These are phyloP conservation scores for Choloepus hoffmanni DNA, from an alignment of 2,113 vertebrate species.

Conservation along the genomic window DNA sequence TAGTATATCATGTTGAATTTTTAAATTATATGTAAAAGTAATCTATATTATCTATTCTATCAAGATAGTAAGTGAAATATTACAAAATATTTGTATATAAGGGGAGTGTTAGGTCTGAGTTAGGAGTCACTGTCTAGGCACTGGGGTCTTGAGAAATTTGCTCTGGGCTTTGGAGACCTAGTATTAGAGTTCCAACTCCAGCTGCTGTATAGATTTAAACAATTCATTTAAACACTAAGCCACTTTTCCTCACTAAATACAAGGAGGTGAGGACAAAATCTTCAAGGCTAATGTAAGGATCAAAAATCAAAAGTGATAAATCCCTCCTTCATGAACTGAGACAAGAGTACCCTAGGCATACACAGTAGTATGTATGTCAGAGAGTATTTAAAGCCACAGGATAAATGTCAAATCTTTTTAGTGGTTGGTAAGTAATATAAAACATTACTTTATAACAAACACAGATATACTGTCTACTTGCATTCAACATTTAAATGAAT, in stretches of 20 bases:
- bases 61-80: not conserved
- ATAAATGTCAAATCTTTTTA: not conserved
- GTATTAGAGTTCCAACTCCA: not conserved
- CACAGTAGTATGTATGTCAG: not conserved
- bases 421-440: not conserved
- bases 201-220: not conserved
- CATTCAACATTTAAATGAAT: slow-evolving; percentile 16
- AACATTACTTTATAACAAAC: slow-evolving; percentile 14
- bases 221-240: not conserved
- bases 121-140: not conserved
- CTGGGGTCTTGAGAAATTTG: not conserved
- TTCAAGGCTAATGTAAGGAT: not conserved
- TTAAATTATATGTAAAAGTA: slow-evolving; percentile 1
- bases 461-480: not conserved
- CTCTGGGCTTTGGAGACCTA: not conserved
- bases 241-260: not conserved
- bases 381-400: not conserved
- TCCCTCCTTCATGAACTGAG: not conserved
- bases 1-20: not conserved
- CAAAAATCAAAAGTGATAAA: not conserved
- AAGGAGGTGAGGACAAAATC: not conserved
- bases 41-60: slow-evolving; percentile 10
- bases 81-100: not conserved
- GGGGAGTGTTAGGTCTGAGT: not conserved
- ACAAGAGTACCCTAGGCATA: not conserved